These are phyloP conservation scores for Pipistrellus pipistrellus DNA, from an alignment of 2,797 vertebrate species.

Conservation along the genomic window DNA sequence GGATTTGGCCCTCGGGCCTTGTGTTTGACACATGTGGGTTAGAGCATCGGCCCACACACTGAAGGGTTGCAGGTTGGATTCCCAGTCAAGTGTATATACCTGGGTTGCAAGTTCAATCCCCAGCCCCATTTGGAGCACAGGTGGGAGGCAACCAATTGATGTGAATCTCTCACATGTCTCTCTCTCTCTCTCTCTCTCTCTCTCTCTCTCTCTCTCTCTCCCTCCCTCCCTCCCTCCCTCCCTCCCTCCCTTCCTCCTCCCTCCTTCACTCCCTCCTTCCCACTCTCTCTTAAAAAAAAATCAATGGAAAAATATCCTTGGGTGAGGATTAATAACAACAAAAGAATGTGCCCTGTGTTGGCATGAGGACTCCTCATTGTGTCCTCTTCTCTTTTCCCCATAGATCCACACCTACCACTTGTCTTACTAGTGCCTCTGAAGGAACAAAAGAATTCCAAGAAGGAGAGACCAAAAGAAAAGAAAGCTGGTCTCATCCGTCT, in stretches of 20 bases:
- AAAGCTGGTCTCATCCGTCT: not conserved
- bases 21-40: no score
- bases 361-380: not conserved
- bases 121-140: not conserved
- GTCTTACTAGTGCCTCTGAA: not conserved
- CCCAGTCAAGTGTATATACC: not conserved
- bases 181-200: no score
- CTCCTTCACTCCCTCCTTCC: no score
- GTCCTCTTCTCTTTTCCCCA: not conserved
- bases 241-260: not conserved
- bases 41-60: no score
- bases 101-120: not conserved
- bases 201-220: no score
- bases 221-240: no score
- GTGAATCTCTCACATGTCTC: not conserved
- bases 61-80: not conserved
- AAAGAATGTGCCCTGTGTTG: not conserved
- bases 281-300: no score
- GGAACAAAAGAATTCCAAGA: not conserved
- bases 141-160: not conserved
- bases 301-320: not conserved
- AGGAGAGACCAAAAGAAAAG: not conserved
- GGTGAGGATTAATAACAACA: not conserved
- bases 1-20: no score
- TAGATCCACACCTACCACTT: not conserved